Evolutionary conservation across 1,140 invertebrate species (phyloP), one percentile per base, ranked within the genome.

Genomic region (Palaemon carinicauda): DNA sequence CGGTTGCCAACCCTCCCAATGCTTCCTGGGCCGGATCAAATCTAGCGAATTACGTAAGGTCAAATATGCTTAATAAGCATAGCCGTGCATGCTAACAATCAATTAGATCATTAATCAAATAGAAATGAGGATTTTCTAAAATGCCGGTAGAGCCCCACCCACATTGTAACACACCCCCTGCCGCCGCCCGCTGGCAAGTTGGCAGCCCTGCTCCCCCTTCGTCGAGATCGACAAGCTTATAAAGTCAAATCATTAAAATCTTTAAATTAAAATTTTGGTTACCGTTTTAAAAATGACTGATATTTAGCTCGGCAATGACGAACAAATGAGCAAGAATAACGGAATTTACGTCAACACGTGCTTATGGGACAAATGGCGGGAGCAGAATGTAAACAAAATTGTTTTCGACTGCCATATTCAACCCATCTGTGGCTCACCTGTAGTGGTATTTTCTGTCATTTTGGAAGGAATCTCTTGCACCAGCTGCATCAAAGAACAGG

Each of bases 341-440:
- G 24, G 24, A 7, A 41, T 52, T 53, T 74, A 15, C n/a, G 29
- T 3, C 15, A 73, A 74, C 80, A 82, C 80, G 80, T 82, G 80
- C 69, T 73, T 53, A 50, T 69, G 24, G 69, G 14, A 41, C 41
- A 41, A 41, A 41, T 50, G 51, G 33, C 33, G 33, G 19, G 71
- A 52, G 69, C 41, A 41, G 80, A 52, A 82, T 82, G 80, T 82
- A 82, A 82, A 82, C 80, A 82, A 74, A 29, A 82, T 53, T 21
- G 41, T 65, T 41, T 12, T 41, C 41, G 41, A 1, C 41, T 69
- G 65, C 65, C 65, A 69, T 41, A 69, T 69, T 12, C 4, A 14
- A 82, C 24, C 10, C 65, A n/a, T 29, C 14, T 3, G 7, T 4
- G 50, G 15, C 33, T 19, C 53, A 82, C 80, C 80, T 82, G 80